phyloP scores from a whole-genome alignment of 2,888 invertebrate genomes.

The Caenorhabditis panamensis region DNA sequence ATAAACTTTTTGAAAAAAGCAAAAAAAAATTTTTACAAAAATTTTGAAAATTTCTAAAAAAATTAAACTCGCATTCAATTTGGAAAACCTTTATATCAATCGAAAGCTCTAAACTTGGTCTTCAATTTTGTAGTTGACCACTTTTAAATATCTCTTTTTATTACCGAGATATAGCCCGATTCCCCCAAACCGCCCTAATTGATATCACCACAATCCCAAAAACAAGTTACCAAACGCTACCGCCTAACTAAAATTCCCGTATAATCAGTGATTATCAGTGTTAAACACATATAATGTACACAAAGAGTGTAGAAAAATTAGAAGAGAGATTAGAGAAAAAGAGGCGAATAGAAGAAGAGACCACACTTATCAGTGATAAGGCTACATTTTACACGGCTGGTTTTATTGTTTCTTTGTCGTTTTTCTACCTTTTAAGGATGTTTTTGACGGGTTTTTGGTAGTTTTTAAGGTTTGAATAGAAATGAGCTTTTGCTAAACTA shows the following conservation, averaged over 20 bases:
- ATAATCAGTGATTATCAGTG: constrained; percentile 6
- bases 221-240: background rate
- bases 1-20: background rate
- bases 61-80: too few relatives aligned
- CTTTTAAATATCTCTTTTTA: too few relatives aligned
- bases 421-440: background rate
- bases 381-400: background rate
- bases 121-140: too few relatives aligned
- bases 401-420: background rate
- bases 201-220: too few relatives aligned
- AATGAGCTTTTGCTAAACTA: background rate
- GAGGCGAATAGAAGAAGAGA: background rate
- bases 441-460: too few relatives aligned
- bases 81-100: too few relatives aligned
- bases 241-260: background rate
- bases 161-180: too few relatives aligned
- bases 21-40: background rate
- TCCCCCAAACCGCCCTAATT: too few relatives aligned
- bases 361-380: constrained; percentile 16
- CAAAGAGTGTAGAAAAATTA: background rate
- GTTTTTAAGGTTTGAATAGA: background rate
- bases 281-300: background rate
- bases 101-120: too few relatives aligned
- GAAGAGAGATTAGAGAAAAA: background rate
- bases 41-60: too few relatives aligned